Conservation (phyloP, 2,113 vertebrate species). For the Elanoides forficatus region DNA sequence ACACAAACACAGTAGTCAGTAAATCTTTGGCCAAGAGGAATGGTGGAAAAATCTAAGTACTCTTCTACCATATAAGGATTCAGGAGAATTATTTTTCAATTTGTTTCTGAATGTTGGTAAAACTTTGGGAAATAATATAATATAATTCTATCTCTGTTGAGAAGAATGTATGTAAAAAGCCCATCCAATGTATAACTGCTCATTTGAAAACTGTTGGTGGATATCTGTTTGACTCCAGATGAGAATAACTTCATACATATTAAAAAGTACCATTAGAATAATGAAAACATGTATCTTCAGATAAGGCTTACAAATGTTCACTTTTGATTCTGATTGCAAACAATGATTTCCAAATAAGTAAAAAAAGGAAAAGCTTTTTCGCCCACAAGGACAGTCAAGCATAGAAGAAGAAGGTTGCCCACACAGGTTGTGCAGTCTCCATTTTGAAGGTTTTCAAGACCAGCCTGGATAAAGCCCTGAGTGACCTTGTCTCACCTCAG, state of each 20-base stretch:
- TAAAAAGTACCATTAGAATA: not conserved
- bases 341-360: not conserved
- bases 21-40: not conserved
- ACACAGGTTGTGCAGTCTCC: not conserved
- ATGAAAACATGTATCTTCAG: not conserved
- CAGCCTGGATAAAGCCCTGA: not conserved
- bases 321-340: not conserved
- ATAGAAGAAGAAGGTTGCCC: not conserved
- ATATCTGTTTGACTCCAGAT: not conserved
- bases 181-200: not conserved
- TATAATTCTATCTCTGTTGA: not conserved
- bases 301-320: not conserved
- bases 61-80: not conserved
- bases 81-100: not conserved
- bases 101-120: not conserved
- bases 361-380: not conserved
- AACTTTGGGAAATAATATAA: not conserved
- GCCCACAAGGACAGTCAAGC: not conserved
- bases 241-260: not conserved
- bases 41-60: not conserved
- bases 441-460: not conserved
- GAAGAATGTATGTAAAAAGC: not conserved
- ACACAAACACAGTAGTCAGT: not conserved
- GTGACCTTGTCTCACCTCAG: not conserved
- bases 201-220: not conserved